Conservation (phyloP, 2,113 vertebrate genomes). For the Nycticorax nycticorax region DNA sequence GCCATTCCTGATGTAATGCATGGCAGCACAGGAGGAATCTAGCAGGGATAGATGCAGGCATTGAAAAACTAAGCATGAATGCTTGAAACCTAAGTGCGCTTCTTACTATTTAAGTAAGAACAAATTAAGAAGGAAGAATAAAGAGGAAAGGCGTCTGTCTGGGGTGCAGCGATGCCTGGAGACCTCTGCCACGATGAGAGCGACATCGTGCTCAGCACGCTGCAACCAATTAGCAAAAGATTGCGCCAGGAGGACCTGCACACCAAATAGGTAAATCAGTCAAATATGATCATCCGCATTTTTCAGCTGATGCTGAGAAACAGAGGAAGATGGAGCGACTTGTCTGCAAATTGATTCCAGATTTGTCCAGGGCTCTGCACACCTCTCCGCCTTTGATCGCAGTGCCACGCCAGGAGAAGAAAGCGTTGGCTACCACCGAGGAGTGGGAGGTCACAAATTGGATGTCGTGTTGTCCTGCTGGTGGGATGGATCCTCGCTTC, state of each 20-base stretch:
- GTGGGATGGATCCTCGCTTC: background rate
- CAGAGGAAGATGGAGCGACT: background rate
- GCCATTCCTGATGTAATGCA: background rate
- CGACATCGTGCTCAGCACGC: background rate
- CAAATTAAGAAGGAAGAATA: slow-evolving; percentile 8
- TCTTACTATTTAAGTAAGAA: slow-evolving; percentile 23
- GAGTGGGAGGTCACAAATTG: background rate
- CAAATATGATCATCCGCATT: background rate
- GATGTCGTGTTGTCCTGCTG: background rate
- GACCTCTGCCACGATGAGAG: background rate
- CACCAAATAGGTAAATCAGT: background rate
- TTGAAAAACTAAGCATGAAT: background rate
- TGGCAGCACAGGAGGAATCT: background rate
- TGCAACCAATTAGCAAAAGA: background rate
- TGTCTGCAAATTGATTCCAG: background rate
- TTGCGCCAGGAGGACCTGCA: background rate
- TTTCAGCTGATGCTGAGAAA: background rate
- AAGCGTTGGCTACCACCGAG: background rate
- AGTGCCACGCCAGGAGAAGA: background rate
- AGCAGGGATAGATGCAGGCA: background rate
- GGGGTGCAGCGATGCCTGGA: background rate
- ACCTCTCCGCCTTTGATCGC: background rate
- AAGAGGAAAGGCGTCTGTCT: background rate
- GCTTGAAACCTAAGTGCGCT: background rate
- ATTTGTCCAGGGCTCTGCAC: background rate